Base-by-base conservation (phyloP, 2,797 vertebrate genomes). In the Lepilemur ruficaudatus region DNA sequence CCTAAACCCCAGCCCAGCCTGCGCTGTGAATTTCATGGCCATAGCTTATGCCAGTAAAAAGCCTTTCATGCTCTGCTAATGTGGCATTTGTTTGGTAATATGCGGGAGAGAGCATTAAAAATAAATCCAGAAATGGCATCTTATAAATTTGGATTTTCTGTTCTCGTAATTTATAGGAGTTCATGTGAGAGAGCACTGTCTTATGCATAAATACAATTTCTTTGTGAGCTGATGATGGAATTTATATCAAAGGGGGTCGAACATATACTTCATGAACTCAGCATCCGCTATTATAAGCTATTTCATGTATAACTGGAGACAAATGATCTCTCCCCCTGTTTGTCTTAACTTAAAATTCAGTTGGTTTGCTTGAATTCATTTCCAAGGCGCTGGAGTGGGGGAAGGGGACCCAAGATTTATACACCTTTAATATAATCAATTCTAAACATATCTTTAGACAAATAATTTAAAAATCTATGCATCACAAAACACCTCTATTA, bases 341-440 rank as follows among this genome's bases (percentile, higher is more conserved):
- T 98, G 98, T 98, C 98, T 98, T 98, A 98, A 98, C 97, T 98
- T 98, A 98, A 98, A 98, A 98, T 98, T 98, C 97, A 98, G 96
- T 98, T 97, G 96, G 83, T 96, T 98, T 97, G 63, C 98, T 98
- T 96, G 97, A 98, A 98, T 98, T 98, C 97, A 93, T 98, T 98
- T 98, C 95, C 91, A 98, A 98, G 87, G 86, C 95, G 96, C 35
- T 43, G 96, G 76, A 55, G 12, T 86, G 82, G 97, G 95, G 97
- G 96, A 96, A 76, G 96, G 94, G 91, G 79, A 46, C 8, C 57
- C 25, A 91, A 98, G 97, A 98, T 98, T 98, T 98, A 98, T 98
- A 35, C 41, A 57, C 86, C 95, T 98, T 98, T 98, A 98, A 98
- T 98, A 93, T 95, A 98, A 98, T 98, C 96, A 98, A 97, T 98